Conservation (phyloP, 2,113 vertebrate genomes). For the Urocitellus parryii region DNA sequence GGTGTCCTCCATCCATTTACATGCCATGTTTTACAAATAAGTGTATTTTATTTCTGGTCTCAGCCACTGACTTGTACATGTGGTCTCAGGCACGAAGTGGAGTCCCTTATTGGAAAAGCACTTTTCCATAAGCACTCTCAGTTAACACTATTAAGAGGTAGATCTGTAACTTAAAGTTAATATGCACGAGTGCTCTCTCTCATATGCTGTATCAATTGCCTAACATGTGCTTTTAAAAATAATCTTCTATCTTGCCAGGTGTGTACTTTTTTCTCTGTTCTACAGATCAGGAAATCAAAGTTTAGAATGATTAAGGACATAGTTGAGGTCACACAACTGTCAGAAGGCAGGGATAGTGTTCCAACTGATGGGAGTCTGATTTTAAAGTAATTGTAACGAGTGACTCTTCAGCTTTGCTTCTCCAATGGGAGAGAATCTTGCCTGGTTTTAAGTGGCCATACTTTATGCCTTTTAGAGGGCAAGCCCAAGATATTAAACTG, state of each 20-base stretch:
- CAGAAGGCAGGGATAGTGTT: background rate
- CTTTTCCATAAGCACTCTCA: background rate
- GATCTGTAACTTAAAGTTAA: background rate
- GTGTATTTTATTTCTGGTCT: slow-evolving; percentile 18
- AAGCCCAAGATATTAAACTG: slow-evolving; percentile 28
- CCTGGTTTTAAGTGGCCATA: background rate
- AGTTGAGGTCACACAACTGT: background rate
- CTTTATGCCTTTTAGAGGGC: slow-evolving; percentile 53
- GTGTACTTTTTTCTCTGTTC: background rate
- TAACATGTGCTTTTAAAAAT: slow-evolving; percentile 15
- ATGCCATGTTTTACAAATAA: background rate
- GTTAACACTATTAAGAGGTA: background rate
- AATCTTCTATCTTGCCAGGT: background rate
- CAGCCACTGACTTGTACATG: background rate
- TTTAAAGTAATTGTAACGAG: background rate
- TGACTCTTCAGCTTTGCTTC: background rate
- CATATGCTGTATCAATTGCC: background rate
- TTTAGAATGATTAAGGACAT: background rate
- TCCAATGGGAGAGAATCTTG: background rate
- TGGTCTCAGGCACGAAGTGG: background rate
- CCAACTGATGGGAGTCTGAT: background rate
- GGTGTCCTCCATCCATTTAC: background rate
- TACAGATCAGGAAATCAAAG: background rate
- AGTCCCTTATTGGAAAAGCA: background rate
- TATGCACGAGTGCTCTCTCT: background rate